Evolutionary conservation across 2,888 invertebrate genomes (phyloP).

Genomic region (Synanthedon formicaeformis): DNA sequence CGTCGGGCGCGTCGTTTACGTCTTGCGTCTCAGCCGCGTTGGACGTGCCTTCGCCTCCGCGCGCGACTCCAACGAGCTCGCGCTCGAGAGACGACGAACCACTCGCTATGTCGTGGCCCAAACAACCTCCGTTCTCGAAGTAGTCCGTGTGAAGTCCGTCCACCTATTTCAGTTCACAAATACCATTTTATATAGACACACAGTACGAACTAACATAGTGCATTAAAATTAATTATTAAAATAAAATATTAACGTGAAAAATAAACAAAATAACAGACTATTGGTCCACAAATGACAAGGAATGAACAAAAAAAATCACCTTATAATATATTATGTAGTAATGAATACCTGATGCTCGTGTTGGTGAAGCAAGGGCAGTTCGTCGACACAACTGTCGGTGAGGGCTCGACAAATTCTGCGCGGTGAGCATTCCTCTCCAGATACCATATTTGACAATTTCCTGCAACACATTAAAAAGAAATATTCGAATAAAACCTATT

Average conservation of each 20-base stretch:
- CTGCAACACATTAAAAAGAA: constrained; percentile 15
- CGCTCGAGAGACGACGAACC: constrained; percentile 55
- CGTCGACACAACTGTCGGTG: constrained; percentile 56
- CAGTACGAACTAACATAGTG: too few species aligned
- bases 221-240: background rate
- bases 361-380: constrained; percentile 20
- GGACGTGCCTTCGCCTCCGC: constrained; percentile 3
- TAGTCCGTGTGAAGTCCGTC: constrained; percentile 49
- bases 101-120: constrained; percentile 37
- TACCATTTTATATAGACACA: background rate
- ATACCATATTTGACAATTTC: constrained; percentile 39
- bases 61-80: constrained; percentile 24
- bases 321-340: too few species aligned
- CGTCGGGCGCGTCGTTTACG: background rate
- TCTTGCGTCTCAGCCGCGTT: background rate
- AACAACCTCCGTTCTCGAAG: constrained; percentile 29
- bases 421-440: constrained; percentile 17
- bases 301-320: too few species aligned
- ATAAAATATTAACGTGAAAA: too few species aligned
- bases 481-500: too few species aligned
- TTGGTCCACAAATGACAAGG: too few species aligned
- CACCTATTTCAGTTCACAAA: constrained; percentile 22
- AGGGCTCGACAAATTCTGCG: constrained; percentile 26
- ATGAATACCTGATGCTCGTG: background rate
- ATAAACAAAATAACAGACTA: too few species aligned